These are phyloP conservation scores for Cephus rjabovi DNA, from an alignment of 2,888 invertebrate genomes.

Conservation along the genomic window DNA sequence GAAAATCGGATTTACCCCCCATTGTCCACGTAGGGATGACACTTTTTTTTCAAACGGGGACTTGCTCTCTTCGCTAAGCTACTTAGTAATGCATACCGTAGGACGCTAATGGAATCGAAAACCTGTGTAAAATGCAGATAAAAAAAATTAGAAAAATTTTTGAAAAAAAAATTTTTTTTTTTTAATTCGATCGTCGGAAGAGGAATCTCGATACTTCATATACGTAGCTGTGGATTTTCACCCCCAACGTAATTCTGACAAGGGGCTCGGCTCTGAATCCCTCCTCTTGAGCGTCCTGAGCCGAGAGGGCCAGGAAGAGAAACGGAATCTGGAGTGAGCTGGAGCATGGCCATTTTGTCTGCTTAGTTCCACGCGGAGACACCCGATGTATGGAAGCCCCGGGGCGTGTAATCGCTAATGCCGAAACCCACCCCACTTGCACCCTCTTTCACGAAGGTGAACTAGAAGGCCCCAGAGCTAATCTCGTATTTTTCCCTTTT, in stretches of 20 bases:
- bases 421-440: constrained; percentile 47
- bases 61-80: constrained; percentile 41
- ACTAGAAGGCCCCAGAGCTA: constrained; percentile 35
- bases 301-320: constrained; percentile 16
- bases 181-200: background rate
- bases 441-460: constrained; percentile 17
- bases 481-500: constrained; percentile 34
- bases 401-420: constrained; percentile 65
- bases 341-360: constrained; percentile 63
- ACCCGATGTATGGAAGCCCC: constrained; percentile 59
- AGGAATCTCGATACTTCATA: background rate
- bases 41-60: constrained; percentile 34
- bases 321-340: constrained; percentile 53
- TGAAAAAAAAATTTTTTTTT: background rate
- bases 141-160: background rate
- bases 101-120: background rate
- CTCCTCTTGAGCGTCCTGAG: constrained; percentile 15
- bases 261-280: background rate
- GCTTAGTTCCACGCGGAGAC: constrained; percentile 62
- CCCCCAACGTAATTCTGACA: background rate
- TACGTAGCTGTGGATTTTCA: background rate
- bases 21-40: constrained; percentile 53
- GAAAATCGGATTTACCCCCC: constrained; percentile 59
- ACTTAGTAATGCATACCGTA: constrained; percentile 55
- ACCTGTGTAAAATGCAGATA: background rate